These are phyloP conservation scores for Amblyjoppa proteus DNA, from an alignment of 2,888 invertebrate genomes.

Conservation along the genomic window DNA sequence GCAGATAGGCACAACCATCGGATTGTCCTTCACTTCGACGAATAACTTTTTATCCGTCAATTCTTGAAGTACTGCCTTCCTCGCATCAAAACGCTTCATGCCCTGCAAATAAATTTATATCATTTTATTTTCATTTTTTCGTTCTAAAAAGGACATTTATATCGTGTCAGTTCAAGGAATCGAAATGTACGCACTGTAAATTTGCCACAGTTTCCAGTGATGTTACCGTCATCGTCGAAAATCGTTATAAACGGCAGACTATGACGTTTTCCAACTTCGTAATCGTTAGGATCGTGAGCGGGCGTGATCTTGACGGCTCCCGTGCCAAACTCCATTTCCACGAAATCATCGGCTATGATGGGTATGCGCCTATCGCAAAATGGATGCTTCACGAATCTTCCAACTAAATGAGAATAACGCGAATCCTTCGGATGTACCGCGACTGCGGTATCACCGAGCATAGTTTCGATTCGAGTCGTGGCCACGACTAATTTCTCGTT, in stretches of 20 bases:
- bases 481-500: conserved; percentile 96
- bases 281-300: conserved; percentile 98
- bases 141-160: neutral
- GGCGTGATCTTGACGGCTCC: conserved; percentile 99
- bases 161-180: conserved; percentile 7
- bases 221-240: conserved; percentile 95
- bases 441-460: conserved; percentile 98
- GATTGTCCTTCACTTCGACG: conserved; percentile 93
- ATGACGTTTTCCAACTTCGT: conserved; percentile 96
- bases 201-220: conserved; percentile 92
- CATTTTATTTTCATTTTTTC: conserved; percentile 1
- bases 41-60: conserved; percentile 91
- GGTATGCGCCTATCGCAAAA: conserved; percentile 94
- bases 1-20: conserved; percentile 98
- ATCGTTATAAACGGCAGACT: conserved; percentile 94
- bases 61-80: conserved; percentile 92
- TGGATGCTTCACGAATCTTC: conserved; percentile 94
- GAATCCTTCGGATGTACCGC: conserved; percentile 98
- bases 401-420: conserved; percentile 93
- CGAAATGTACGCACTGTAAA: conserved; percentile 87
- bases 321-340: conserved; percentile 98
- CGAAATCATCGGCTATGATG: conserved; percentile 96
- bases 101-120: conserved; percentile 86
- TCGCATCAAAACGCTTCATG: conserved; percentile 96
- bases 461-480: conserved; percentile 99